Percentiles rank a stretch among this genome's conserved stretches.
Evolutionary conservation across 1,140 invertebrate species (phyloP).

Genomic region (Octopus sinensis): DNA sequence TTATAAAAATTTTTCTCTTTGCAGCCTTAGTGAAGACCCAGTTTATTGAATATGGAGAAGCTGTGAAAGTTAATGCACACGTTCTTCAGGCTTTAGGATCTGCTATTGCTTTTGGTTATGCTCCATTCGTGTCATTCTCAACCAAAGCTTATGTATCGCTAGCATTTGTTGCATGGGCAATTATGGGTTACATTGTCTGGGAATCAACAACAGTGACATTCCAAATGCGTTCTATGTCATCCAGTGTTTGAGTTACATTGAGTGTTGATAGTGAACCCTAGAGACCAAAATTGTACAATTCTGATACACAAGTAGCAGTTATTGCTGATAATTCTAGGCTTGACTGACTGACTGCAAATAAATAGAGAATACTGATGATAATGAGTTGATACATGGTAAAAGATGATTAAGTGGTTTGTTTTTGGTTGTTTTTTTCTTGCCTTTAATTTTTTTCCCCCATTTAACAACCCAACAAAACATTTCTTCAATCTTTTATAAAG

Average conservation of each 20-base stretch:
- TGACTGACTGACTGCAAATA: no score
- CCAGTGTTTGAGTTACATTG: neutral
- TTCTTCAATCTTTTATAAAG: no score
- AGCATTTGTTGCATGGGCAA: conserved; percentile 9
- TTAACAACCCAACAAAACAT: no score
- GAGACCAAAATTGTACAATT: neutral
- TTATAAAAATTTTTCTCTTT: neutral
- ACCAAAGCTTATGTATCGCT: conserved; percentile 9
- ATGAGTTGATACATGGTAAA: no score
- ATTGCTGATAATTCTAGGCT: no score
- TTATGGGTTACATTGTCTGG: conserved; percentile 10
- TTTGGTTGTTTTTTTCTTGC: no score
- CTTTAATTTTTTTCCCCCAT: no score
- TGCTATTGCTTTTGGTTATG: neutral
- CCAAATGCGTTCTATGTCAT: neutral
- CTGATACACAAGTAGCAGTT: no score
- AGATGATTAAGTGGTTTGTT: no score
- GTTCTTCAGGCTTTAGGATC: neutral
- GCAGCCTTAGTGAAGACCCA: conserved; percentile 2
- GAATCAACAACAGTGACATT: conserved; percentile 4
- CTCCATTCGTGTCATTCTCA: conserved; percentile 2
- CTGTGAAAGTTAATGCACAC: conserved; percentile 10
- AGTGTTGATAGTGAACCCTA: neutral
- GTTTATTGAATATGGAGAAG: conserved; percentile 6
- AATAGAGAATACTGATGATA: no score